Evolutionary conservation across 1,140 invertebrate genomes (phyloP), one percentile per base, ranked within the genome.

Genomic region (Dendrolimus punctatus): DNA sequence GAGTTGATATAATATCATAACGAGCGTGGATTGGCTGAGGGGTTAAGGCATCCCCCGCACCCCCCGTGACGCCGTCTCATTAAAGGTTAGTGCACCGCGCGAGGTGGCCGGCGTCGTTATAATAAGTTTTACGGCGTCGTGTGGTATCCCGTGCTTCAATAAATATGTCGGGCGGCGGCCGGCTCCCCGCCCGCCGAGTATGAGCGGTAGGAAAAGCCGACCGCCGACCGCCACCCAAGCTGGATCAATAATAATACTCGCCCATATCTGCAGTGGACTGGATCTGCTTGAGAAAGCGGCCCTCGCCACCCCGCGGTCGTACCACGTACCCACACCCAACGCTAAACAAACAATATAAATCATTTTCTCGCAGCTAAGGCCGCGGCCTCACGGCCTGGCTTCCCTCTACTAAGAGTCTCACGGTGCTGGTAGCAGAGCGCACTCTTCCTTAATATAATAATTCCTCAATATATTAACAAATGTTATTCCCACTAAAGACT

Each of bases 1-100:
- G 71, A 77, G 49, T 53, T 80, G 79, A 88, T 88, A 88, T 88
- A 81, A 88, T 88, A 87, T 88, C 86, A 88, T 87, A 88, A 85
- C 84, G 73, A 39, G 47, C 46, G 50, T 55, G 69, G 70, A 87
- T 88, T 88, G 85, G 85, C 47, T 66, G 72, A 74, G 70, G 64
- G 72, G 46, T 66, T 40, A 68, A 63, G 65, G 54, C 62, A 57
- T 36, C 41, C 66, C 60, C 66, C 55, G 67, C 56, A 53, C 63
- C 58, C 55, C 58, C 68, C 61, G 59, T 66, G 23, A 40, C 54
- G 58, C 62, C 39, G 57, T 67, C 63, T 83, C 73, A 82, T 82
- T 82, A 85, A 77, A 85, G 73, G 77, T 77, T 78, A 76, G 73
- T 82, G 73, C 83, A 79, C 70, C 64, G 71, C 60, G 64, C 37